Conservation (phyloP, 2,113 vertebrate species). For the Elanus axillaris region DNA sequence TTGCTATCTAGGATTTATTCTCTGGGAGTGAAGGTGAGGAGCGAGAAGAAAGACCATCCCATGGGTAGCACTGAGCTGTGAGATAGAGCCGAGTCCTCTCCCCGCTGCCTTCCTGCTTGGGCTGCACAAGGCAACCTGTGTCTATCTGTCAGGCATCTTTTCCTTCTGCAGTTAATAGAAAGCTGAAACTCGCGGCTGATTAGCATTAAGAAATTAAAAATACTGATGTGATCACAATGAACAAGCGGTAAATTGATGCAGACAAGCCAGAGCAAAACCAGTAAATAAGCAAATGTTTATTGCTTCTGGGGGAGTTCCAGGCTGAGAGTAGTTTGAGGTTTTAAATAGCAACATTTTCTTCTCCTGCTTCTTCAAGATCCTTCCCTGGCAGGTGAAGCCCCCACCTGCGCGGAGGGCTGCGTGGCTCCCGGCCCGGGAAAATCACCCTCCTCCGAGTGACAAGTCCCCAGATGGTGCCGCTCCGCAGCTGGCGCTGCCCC, state of each 20-base stretch:
- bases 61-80: background rate
- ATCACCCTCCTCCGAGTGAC: background rate
- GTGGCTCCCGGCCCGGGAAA: background rate
- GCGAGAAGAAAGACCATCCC: background rate
- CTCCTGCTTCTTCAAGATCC: background rate
- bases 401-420: rapidly evolving
- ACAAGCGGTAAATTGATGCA: background rate
- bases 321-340: background rate
- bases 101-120: background rate
- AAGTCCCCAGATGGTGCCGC: background rate
- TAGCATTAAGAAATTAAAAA: background rate
- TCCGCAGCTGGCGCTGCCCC: background rate
- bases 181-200: background rate
- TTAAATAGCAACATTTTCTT: background rate
- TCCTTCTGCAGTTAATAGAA: background rate
- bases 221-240: background rate
- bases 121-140: background rate
- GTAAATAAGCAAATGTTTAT: background rate
- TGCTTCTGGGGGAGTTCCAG: background rate
- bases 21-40: background rate
- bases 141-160: background rate
- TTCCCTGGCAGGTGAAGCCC: background rate
- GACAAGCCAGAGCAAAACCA: background rate
- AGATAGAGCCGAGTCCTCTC: background rate
- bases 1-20: background rate